Percentiles rank a stretch among this genome's conserved stretches.
Evolutionary conservation across 2,113 vertebrate species (phyloP).

Genomic region (Pterocles orientalis): DNA sequence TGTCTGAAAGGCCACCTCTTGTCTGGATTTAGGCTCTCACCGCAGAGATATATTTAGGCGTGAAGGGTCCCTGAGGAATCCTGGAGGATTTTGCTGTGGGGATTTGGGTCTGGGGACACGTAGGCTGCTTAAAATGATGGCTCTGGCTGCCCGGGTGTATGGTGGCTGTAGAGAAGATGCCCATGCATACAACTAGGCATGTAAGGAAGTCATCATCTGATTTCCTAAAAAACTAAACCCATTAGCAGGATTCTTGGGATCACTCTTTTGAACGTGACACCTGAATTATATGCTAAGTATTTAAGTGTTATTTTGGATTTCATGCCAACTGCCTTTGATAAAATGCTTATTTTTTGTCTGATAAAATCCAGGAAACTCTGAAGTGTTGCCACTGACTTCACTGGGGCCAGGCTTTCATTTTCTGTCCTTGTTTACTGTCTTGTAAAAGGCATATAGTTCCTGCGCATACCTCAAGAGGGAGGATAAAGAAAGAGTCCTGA

Average conservation of each 20-base stretch:
- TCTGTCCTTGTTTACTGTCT: slow-evolving; percentile 7
- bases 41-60: background rate
- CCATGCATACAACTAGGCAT: background rate
- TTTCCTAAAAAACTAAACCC: background rate
- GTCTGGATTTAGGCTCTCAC: background rate
- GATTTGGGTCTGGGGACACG: background rate
- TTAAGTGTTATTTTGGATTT: background rate
- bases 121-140: background rate
- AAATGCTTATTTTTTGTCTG: background rate
- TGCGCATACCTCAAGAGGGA: background rate
- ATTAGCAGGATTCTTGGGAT: background rate
- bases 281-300: background rate
- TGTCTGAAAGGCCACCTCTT: background rate
- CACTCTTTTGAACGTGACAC: background rate
- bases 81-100: background rate
- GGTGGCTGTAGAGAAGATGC: background rate
- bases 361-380: background rate
- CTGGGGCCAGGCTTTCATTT: background rate
- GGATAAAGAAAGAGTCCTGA: slow-evolving; percentile 6
- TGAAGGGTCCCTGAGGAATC: background rate
- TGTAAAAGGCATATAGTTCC: slow-evolving; percentile 11
- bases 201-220: background rate
- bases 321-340: background rate
- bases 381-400: background rate
- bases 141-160: background rate